Conservation (phyloP, 2,113 vertebrate species). For the Odontophorus gujanensis region DNA sequence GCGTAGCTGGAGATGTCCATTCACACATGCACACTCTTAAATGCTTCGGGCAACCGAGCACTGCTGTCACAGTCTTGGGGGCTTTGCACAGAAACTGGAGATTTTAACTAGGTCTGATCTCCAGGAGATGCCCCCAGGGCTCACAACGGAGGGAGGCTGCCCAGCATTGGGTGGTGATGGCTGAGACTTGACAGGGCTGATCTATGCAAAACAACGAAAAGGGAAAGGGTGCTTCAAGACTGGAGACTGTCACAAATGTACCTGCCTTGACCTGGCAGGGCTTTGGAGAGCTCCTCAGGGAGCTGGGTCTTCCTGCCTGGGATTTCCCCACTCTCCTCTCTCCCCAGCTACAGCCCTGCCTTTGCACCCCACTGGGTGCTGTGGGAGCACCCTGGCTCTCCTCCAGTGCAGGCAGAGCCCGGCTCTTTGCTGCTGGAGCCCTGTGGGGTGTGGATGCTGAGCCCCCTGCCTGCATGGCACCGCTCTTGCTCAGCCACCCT, state of each 20-base stretch:
- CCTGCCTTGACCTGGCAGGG: background rate
- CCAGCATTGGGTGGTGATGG: background rate
- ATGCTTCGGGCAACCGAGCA: background rate
- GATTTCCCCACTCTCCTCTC: background rate
- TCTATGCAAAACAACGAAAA: background rate
- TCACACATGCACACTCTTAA: slow-evolving; percentile 30
- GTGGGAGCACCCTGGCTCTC: background rate
- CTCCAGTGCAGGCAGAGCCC: background rate
- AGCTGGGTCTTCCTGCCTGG: background rate
- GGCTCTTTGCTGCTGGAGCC: background rate
- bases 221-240: background rate
- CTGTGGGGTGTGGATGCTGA: background rate
- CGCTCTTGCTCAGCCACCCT: accelerated
- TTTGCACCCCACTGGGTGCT: background rate
- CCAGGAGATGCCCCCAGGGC: slow-evolving; percentile 36
- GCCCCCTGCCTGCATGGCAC: background rate
- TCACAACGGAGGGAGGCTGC: background rate
- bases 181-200: slow-evolving; percentile 24
- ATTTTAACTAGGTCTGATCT: slow-evolving; percentile 56
- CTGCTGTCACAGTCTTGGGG: slow-evolving; percentile 50
- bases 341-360: background rate
- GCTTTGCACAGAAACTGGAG: slow-evolving; percentile 18
- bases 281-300: background rate
- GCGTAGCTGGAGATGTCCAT: slow-evolving; percentile 57
- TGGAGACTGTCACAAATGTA: background rate